phyloP scores from a whole-genome alignment of 2,797 vertebrate species.

The Leuciscus waleckii region DNA sequence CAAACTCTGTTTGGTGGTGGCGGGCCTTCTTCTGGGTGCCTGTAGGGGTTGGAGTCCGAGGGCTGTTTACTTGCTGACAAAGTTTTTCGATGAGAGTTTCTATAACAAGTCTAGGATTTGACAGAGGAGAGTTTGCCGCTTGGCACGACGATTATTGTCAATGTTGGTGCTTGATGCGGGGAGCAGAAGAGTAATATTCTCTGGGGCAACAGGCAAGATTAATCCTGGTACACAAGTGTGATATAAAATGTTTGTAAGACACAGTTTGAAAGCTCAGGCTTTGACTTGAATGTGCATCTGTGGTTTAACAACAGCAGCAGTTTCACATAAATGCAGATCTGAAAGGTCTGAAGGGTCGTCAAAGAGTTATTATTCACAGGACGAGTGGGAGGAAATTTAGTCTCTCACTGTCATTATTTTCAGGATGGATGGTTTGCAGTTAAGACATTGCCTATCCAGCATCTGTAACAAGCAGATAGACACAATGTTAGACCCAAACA shows the following conservation, averaged over 20 bases:
- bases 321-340: slow-evolving; percentile 18
- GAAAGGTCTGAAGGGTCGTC: slow-evolving; percentile 40
- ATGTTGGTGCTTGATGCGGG: slow-evolving; percentile 36
- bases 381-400: background rate
- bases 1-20: slow-evolving; percentile 48
- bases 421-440: slow-evolving; percentile 44
- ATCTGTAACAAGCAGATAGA: slow-evolving; percentile 42
- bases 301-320: background rate
- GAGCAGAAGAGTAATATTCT: slow-evolving; percentile 30
- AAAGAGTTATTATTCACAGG: slow-evolving; percentile 9
- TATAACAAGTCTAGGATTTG: slow-evolving; percentile 59
- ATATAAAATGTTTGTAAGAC: background rate
- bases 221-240: slow-evolving; percentile 31
- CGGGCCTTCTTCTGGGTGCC: slow-evolving; percentile 55
- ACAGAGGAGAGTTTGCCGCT: slow-evolving; percentile 48
- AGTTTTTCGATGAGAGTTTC: slow-evolving; percentile 57
- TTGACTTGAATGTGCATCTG: background rate
- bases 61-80: slow-evolving; percentile 76
- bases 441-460: slow-evolving; percentile 21
- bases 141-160: slow-evolving; percentile 25
- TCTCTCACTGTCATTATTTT: slow-evolving; percentile 49
- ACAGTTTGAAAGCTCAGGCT: background rate
- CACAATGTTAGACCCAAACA: slow-evolving; percentile 20
- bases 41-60: slow-evolving; percentile 55
- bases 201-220: slow-evolving; percentile 21